Base-by-base conservation (phyloP, 37 sponge, comb jelly and placozoan species). In the Haliclona indistincta region DNA sequence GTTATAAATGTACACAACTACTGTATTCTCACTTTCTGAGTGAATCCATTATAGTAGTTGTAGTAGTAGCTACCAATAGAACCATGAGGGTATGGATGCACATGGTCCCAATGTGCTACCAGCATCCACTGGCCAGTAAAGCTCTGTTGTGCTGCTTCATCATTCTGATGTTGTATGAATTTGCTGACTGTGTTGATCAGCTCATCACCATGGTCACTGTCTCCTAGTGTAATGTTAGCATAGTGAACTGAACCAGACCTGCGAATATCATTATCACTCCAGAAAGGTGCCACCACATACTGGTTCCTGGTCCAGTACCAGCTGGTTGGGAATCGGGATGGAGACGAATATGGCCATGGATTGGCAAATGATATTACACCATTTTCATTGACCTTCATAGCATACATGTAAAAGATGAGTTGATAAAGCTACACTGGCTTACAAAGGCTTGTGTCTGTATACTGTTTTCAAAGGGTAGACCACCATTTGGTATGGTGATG, bases 1-100 rank as follows among this genome's bases (percentile, higher is more conserved):
- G 51, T 10, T 47, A 15, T 47, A 15, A 15, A 47, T 17, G 51
- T 47, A 47, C 15, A 15, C 10, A 47, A 47, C 51, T 47, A n/a
- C 7, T n/a, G n/a, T 58, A 58, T 20, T 6, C 60, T 25, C n/a
- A 58, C 60, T 25, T 58, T 58, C 7, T 58, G 22, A 58, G 60
- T n/a, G 28, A 58, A 58, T 7, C 6, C 13, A 25, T 20, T 8
- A 58, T 25, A 7, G 7, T 58, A 25, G 6, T 20, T 6, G n/a
- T n/a, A 25, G 60, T 58, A 58, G 6, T 6, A 58, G 26, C n/a
- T n/a, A n/a, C n/a, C n/a, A 6, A 30, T 43, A 40, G 55, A 74
- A 2, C 87, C 87, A 70, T 87, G 70, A 38, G 87, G 87, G 71
- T 77, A 88, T 7, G 88, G 88, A 71, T 77, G 88, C 23, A 88